A percentile compares a stretch with the other conserved stretches of the same genome.
Conservation (phyloP, 2,888 invertebrate genomes). For the Salticus scenicus region DNA sequence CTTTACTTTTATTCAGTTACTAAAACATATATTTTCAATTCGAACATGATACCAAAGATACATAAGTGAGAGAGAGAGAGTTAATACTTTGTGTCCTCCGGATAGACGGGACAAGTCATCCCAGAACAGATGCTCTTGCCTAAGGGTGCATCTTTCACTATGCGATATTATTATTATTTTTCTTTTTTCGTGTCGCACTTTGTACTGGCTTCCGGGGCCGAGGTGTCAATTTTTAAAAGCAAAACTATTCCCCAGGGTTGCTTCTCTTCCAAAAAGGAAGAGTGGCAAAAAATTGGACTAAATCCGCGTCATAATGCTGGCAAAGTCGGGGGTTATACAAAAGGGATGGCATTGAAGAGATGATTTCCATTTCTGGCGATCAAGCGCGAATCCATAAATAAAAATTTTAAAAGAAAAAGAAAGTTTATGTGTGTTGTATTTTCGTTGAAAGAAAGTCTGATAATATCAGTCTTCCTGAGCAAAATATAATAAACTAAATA, state of each 20-base stretch:
- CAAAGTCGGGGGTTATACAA: slow-evolving; percentile 28
- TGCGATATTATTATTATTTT: background rate
- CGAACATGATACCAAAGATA: background rate
- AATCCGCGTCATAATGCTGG: slow-evolving; percentile 36
- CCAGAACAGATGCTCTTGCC: slow-evolving; percentile 39
- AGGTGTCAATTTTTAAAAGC: slow-evolving; percentile 66
- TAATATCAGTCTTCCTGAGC: too few relatives aligned
- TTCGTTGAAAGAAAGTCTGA: too few relatives aligned
- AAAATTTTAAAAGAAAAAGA: too few relatives aligned
- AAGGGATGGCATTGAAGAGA: background rate
- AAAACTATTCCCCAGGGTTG: slow-evolving; percentile 46
- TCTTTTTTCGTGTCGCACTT: slow-evolving; percentile 31
- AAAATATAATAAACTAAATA: too few relatives aligned
- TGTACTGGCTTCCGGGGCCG: slow-evolving; percentile 36
- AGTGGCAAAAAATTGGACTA: slow-evolving; percentile 58
- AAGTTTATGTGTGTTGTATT: too few relatives aligned
- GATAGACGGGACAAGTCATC: slow-evolving; percentile 13
- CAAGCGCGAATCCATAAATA: background rate
- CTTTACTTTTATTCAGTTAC: too few relatives aligned
- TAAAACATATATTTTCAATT: background rate
- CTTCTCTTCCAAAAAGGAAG: slow-evolving; percentile 48
- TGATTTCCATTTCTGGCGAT: slow-evolving; percentile 7
- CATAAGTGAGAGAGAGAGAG: slow-evolving; percentile 1
- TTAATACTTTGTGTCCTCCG: slow-evolving; percentile 18
- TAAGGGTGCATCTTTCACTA: slow-evolving; percentile 48